phyloP scores from a whole-genome alignment of 2,113 vertebrate genomes.

The Gallinago undulata region DNA sequence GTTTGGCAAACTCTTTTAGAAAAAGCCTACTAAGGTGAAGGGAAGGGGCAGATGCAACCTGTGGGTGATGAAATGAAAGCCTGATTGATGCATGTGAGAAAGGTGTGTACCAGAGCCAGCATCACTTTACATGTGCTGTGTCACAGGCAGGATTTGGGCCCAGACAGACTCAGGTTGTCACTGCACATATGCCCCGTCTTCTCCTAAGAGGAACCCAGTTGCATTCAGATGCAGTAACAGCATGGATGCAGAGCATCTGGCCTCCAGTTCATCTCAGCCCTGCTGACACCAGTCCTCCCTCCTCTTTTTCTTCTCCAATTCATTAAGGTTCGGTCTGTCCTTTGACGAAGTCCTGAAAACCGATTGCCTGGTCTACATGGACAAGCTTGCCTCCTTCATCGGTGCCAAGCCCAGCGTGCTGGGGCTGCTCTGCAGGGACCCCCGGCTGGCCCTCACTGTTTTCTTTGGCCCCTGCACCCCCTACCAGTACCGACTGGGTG shows the following conservation, averaged over 20 bases:
- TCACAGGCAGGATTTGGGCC: neutral
- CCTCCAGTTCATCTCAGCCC: neutral
- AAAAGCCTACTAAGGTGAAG: neutral
- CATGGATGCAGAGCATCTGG: neutral
- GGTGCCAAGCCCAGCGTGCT: conserved; percentile 74
- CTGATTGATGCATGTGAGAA: rapidly evolving
- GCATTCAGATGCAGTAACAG: rapidly evolving
- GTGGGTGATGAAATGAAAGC: neutral
- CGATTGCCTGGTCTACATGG: conserved; percentile 81
- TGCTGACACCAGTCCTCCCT: neutral
- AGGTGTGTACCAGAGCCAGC: neutral
- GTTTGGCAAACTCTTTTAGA: neutral
- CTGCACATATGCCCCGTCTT: rapidly evolving
- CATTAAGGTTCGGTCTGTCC: conserved; percentile 80
- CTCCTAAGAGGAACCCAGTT: neutral
- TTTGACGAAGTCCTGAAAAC: conserved; percentile 84
- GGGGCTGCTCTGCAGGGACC: conserved; percentile 79
- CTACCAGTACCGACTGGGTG: conserved; percentile 83
- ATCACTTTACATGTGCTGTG: neutral
- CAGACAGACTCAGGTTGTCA: neutral
- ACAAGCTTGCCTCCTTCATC: conserved; percentile 77
- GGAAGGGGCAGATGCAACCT: neutral
- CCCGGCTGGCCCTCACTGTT: conserved; percentile 73
- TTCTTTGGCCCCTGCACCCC: conserved; percentile 80
- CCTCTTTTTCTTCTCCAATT: neutral